These are phyloP conservation scores for Aleiodes sp. DNA, from an alignment of 1,140 invertebrate genomes.

Conservation along the genomic window DNA sequence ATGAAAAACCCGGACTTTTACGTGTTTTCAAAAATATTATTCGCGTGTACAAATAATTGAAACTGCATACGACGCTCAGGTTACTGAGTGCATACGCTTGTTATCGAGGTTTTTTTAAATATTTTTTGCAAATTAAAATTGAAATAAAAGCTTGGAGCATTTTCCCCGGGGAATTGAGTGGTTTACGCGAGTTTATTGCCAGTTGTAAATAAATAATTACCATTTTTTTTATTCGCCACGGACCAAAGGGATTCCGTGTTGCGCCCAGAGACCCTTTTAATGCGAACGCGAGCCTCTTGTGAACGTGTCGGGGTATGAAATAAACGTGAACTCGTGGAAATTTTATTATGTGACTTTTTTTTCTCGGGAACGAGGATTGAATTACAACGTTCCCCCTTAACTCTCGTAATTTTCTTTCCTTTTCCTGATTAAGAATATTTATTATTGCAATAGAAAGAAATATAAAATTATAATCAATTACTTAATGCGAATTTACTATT, in stretches of 20 bases:
- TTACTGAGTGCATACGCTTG: too few species aligned
- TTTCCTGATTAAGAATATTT: too few species aligned
- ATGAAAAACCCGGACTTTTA: too few species aligned
- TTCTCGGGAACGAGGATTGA: background rate
- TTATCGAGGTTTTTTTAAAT: too few species aligned
- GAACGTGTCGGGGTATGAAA: background rate
- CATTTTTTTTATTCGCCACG: background rate
- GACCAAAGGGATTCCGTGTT: background rate
- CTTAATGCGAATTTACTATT: too few species aligned
- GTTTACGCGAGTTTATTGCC: slow-evolving; percentile 18
- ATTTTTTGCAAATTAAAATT: background rate
- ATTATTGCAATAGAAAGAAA: too few species aligned
- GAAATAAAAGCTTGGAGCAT: background rate
- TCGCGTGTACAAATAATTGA: background rate
- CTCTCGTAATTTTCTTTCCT: background rate
- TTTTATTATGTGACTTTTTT: background rate
- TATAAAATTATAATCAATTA: too few species aligned
- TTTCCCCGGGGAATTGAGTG: slow-evolving; percentile 18
- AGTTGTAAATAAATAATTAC: slow-evolving; percentile 34
- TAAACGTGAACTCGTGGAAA: background rate
- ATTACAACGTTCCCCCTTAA: background rate
- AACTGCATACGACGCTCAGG: background rate
- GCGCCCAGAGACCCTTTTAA: background rate
- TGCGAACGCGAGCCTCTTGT: background rate
- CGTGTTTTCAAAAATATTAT: too few species aligned